phyloP scores from a whole-genome alignment of 1,140 invertebrate species.

The Homarus americanus region DNA sequence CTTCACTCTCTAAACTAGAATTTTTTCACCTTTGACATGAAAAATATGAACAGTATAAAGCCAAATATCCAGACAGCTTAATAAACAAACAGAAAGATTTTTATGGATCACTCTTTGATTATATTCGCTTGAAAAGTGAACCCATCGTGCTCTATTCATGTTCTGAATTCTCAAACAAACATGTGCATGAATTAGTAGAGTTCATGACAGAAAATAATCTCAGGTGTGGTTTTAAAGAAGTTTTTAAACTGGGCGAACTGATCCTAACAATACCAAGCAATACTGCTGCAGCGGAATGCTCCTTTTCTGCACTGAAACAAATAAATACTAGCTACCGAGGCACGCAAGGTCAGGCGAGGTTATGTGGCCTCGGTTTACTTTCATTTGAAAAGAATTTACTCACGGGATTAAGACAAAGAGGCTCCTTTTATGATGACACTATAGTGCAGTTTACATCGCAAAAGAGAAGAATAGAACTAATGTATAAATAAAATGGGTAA shows the following conservation, averaged over 20 bases:
- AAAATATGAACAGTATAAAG: conserved; percentile 5
- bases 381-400: conserved; percentile 23
- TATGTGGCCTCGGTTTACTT: conserved; percentile 34
- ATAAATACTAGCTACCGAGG: conserved; percentile 6
- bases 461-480: no score
- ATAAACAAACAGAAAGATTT: conserved; percentile 30
- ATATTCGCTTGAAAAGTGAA: conserved; percentile 25
- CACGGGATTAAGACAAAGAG: not conserved
- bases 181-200: conserved; percentile 29
- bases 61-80: conserved; percentile 16
- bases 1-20: no score
- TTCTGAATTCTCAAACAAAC: not conserved
- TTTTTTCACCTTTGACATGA: no score
- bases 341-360: not conserved
- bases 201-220: conserved; percentile 34
- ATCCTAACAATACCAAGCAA: conserved; percentile 33
- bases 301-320: conserved; percentile 12
- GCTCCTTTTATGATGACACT: conserved; percentile 36
- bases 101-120: conserved; percentile 39
- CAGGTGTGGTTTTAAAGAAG: conserved; percentile 1
- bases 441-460: no score
- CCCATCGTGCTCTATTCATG: conserved; percentile 19
- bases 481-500: no score
- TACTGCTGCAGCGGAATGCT: conserved; percentile 28
- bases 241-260: not conserved